Conservation (phyloP, 2,797 vertebrate genomes). For the Sebastes oblongus region DNA sequence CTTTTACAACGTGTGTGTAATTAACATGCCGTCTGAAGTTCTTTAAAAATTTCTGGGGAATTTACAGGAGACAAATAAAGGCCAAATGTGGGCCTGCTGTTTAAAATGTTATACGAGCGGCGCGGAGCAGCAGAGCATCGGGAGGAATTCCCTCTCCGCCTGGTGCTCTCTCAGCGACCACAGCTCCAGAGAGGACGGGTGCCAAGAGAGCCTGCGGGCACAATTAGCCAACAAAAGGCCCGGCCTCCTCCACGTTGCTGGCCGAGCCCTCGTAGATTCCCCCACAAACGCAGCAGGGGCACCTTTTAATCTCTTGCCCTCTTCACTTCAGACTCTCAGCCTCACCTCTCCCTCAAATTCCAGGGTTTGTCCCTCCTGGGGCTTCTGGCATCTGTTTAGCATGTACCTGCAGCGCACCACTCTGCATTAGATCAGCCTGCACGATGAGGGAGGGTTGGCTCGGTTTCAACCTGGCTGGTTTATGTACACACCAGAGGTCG, state of each 20-base stretch:
- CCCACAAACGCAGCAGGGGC: slow-evolving; percentile 67
- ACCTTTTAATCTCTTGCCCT: slow-evolving; percentile 61
- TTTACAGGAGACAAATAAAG: slow-evolving; percentile 23
- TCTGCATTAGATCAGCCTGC: slow-evolving; percentile 5
- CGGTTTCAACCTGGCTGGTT: slow-evolving; percentile 12
- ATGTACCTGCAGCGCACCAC: slow-evolving; percentile 52
- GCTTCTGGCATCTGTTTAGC: slow-evolving; percentile 54
- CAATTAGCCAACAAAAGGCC: slow-evolving; percentile 69
- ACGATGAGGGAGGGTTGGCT: not conserved
- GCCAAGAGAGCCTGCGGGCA: slow-evolving; percentile 65
- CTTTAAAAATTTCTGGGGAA: slow-evolving; percentile 17
- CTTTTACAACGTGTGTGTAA: slow-evolving; percentile 48
- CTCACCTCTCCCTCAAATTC: slow-evolving; percentile 63
- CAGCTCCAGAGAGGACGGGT: slow-evolving; percentile 41
- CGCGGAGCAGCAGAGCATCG: not conserved
- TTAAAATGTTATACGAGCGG: slow-evolving; percentile 28
- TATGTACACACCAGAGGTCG: slow-evolving; percentile 11
- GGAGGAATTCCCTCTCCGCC: slow-evolving; percentile 71
- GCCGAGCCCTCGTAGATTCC: slow-evolving; percentile 66
- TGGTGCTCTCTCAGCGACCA: slow-evolving; percentile 41
- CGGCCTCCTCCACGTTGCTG: slow-evolving; percentile 31
- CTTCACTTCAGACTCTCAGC: slow-evolving; percentile 48
- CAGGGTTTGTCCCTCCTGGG: slow-evolving; percentile 47
- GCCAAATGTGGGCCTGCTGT: slow-evolving; percentile 51
- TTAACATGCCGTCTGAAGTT: slow-evolving; percentile 33